A percentile compares a stretch with the other conserved stretches of the same genome.
Evolutionary conservation across 2,888 invertebrate genomes (phyloP).

Genomic region (Halocaridina rubra): DNA sequence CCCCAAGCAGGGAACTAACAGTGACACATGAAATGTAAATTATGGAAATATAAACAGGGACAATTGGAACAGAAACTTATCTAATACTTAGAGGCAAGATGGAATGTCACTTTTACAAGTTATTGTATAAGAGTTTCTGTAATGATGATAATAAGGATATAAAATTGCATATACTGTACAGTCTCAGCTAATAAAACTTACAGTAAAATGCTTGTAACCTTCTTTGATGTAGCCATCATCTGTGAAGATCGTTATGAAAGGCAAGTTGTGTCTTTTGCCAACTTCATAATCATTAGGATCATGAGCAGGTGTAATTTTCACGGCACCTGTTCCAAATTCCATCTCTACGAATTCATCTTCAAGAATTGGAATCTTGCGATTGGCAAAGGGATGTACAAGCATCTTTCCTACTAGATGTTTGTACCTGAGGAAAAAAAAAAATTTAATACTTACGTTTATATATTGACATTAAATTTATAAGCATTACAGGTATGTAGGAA

Average conservation of each 20-base stretch:
- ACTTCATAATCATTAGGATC: constrained; percentile 97
- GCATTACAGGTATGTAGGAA: too few species aligned
- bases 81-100: too few species aligned
- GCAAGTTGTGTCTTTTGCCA: constrained; percentile 87
- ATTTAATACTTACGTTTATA: too few species aligned
- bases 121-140: too few species aligned
- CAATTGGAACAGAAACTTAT: too few species aligned
- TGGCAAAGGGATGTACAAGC: constrained; percentile 88
- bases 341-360: constrained; percentile 94
- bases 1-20: too few species aligned
- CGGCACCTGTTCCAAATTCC: constrained; percentile 96
- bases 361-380: constrained; percentile 86
- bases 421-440: constrained; percentile 79
- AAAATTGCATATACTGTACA: too few species aligned
- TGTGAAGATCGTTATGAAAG: constrained; percentile 88
- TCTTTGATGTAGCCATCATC: constrained; percentile 88
- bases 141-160: too few species aligned
- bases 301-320: constrained; percentile 98
- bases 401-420: constrained; percentile 83
- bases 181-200: constrained; percentile 48
- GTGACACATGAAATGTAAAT: background rate
- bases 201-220: constrained; percentile 70
- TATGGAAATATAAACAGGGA: too few species aligned
- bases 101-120: too few species aligned
- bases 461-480: too few species aligned